Percentiles rank a stretch among this genome's conserved stretches.
phyloP scores from a whole-genome alignment of 2,113 vertebrate genomes.

The Callithrix jacchus region DNA sequence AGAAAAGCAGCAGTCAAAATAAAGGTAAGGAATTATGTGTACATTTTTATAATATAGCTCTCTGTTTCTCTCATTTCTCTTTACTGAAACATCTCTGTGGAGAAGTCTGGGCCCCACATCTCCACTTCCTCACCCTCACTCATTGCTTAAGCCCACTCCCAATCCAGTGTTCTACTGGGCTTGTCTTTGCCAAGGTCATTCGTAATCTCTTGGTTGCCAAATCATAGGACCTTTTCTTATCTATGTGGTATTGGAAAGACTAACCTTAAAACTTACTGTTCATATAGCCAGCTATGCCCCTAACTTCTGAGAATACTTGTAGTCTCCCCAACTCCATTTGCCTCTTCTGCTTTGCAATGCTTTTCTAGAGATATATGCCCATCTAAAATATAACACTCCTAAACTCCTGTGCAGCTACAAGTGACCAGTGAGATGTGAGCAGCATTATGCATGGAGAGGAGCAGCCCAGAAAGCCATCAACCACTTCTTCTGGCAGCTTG shows the following conservation, averaged over 20 bases:
- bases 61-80: not conserved
- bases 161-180: rapidly evolving
- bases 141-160: not conserved
- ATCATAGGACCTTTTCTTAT: rapidly evolving
- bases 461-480: not conserved
- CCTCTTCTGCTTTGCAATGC: not conserved
- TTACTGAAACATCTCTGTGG: not conserved
- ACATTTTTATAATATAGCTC: rapidly evolving
- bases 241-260: no score
- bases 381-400: not conserved
- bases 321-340: not conserved
- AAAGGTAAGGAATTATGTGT: not conserved
- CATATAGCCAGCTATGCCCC: not conserved
- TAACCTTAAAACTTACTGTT: not conserved
- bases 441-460: rapidly evolving
- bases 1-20: not conserved
- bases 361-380: not conserved
- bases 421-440: not conserved
- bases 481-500: not conserved
- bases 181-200: not conserved
- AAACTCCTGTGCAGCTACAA: not conserved
- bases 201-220: not conserved
- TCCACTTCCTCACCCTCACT: not conserved
- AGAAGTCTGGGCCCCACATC: not conserved
- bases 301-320: not conserved